Base-by-base conservation (phyloP, 2,888 invertebrate genomes). In the Hypselothyrea guttata region DNA sequence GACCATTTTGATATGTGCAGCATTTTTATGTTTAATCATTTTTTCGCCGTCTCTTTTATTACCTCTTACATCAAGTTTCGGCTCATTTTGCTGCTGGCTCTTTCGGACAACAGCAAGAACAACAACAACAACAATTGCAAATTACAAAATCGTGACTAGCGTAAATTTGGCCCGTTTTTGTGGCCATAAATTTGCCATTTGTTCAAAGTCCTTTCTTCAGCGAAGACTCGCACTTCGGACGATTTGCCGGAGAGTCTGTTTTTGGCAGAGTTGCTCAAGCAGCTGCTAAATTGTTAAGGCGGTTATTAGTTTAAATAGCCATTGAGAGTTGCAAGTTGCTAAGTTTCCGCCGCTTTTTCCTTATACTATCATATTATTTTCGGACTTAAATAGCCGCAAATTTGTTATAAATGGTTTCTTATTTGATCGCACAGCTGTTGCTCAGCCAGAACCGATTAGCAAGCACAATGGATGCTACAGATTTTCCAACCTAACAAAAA, bases 141-240 rank as follows among this genome's bases (percentile, higher is more conserved):
- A 85, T 86, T 86, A 78, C 86, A 63, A 75, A 84, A 74, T 86
- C 87, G 87, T 85, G 85, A 85, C 85, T 85, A 71, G 82, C 67
- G 71, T 71, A 78, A 84, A 79, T 84, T 82, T 84, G 53, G 65
- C 60, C 75, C 22, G 22, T 47, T 68, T 71, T 62, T 77, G 49
- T 63, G 51, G 58, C 67, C 65, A 77, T 78, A 82, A 77, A 77
- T 77, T 70, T 54, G 59, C 45, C 60, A 66, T 76, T 84, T 71
- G 70, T 54, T 66, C 46, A 61, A 58, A 67, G 42, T 57, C 41
- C 42, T 54, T 22, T 22, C 5, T 5, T 22, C 22, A 4, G 22
- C 22, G 22, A 22, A 22, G 22, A 22, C 22, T 22, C 22, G 5
- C 3, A n/a, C 27, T 31, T 15, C 4, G 9, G 22, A 45, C 44